Conservation (phyloP, 53 echinoderm and acorn worm species). For the Pentamera pediparva region DNA sequence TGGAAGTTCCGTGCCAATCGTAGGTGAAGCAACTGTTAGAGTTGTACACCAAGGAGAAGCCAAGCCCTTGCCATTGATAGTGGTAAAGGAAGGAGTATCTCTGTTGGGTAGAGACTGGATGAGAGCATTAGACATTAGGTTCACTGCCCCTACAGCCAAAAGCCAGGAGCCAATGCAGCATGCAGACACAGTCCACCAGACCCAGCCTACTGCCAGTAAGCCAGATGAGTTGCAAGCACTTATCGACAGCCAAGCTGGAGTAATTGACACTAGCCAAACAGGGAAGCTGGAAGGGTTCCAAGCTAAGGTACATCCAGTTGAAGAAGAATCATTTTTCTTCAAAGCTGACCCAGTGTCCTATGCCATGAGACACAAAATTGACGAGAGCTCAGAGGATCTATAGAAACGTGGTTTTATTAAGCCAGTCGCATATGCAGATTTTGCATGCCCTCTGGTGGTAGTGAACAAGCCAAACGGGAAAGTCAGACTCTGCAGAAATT, state of each 20-base stretch:
- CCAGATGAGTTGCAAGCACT: background rate
- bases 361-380: conserved; percentile 43
- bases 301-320: conserved; percentile 43
- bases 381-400: conserved; percentile 35
- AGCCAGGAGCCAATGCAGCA: no score
- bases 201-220: background rate
- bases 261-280: conserved; percentile 23
- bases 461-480: conserved; percentile 43
- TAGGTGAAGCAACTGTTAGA: conserved; percentile 33
- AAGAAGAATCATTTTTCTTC: conserved; percentile 31
- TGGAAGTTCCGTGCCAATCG: conserved; percentile 1
- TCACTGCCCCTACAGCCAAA: background rate
- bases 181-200: background rate
- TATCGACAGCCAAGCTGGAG: background rate
- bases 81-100: conserved; percentile 41
- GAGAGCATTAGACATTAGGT: background rate
- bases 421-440: conserved; percentile 38
- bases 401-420: conserved; percentile 38
- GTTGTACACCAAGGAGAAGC: conserved; percentile 20
- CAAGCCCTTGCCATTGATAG: conserved; percentile 21
- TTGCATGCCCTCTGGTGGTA: conserved; percentile 51
- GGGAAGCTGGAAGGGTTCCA: conserved; percentile 29
- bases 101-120: conserved; percentile 61
- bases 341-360: conserved; percentile 52
- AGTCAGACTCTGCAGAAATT: conserved; percentile 55